Conservation (phyloP, 2,888 invertebrate genomes). For the Andrena praecox region DNA sequence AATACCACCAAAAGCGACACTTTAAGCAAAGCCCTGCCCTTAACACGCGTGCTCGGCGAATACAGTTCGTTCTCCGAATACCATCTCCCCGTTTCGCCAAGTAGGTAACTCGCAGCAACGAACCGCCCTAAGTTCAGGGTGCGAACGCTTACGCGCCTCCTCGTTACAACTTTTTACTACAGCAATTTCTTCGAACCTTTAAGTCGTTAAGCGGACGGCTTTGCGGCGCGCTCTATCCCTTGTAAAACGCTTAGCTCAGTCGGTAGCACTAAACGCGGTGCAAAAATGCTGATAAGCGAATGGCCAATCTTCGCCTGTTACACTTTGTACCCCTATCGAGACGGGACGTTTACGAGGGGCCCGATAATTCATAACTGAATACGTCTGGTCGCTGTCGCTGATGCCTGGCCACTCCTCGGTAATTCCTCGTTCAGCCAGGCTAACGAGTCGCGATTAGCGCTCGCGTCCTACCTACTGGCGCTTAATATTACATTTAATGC, state of each 20-base stretch:
- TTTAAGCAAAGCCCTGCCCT: background rate
- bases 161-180: slow-evolving; percentile 66
- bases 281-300: slow-evolving; percentile 56
- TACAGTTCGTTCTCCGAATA: slow-evolving; percentile 54
- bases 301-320: slow-evolving; percentile 35
- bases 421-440: slow-evolving; percentile 52
- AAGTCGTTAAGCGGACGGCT: slow-evolving; percentile 55
- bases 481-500: slow-evolving; percentile 49
- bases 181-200: slow-evolving; percentile 64
- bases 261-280: slow-evolving; percentile 38
- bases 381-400: background rate
- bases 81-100: slow-evolving; percentile 49
- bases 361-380: slow-evolving; percentile 50
- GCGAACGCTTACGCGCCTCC: slow-evolving; percentile 64
- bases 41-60: background rate
- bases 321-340: slow-evolving; percentile 31
- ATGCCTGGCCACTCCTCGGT: slow-evolving; percentile 20
- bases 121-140: slow-evolving; percentile 59
- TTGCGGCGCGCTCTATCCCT: slow-evolving; percentile 14
- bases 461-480: slow-evolving; percentile 14
- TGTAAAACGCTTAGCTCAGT: slow-evolving; percentile 36
- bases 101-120: slow-evolving; percentile 38
- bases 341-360: slow-evolving; percentile 44
- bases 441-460: slow-evolving; percentile 49
- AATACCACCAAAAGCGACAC: background rate